Base-by-base conservation (phyloP, 2,888 invertebrate genomes). In the Habrosyne pyritoides region DNA sequence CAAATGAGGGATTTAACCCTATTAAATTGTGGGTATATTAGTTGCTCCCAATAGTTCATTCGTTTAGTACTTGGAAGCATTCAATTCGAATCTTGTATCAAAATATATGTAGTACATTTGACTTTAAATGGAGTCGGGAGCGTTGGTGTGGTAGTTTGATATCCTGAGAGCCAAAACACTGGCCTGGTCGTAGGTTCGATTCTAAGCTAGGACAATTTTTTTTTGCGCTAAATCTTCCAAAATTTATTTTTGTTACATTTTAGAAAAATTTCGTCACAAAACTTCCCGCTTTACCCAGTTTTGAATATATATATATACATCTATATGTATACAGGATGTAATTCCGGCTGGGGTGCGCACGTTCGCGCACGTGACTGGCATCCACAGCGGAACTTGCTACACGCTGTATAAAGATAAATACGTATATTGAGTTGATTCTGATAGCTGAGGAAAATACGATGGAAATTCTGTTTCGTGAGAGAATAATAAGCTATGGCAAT, bases 1-100 rank as follows among this genome's bases (percentile, higher is more conserved):
- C 53, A 65, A 71, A 77, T 68, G 81, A 80, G 81, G 79, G 84
- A 75, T 70, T 85, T 79, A 82, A 85, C 78, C 75, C 81, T 71
- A 73, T 77, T 74, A 72, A 69, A 71, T 62, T 28, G 62, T 57
- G 52, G 24, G 55, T 50, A 55, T 57, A 53, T 56, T 55, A 28
- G 53, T 51, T 24, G n/a, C n/a, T 28, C 14, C 42, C 42, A 18
- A 36, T 36, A 12, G 36, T 14, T 4, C 14, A 36, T 14, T 42
- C 14, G 42, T 42, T n/a, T n/a, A 42, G 6, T 42, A 42, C 42
- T 42, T 42, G 7, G 42, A 36, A 6, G 18, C 18, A 33, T 33
- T 33, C 1, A 33, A 33, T 12, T 12, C 33, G 33, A 42, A 36
- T n/a, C 36, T 5, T 36, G n/a, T 0, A 5, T 36, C 14, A 14